A percentile compares a stretch with the other conserved stretches of the same genome.
Conservation (phyloP, 2,888 invertebrate genomes). For the Cantharis flavilabris region DNA sequence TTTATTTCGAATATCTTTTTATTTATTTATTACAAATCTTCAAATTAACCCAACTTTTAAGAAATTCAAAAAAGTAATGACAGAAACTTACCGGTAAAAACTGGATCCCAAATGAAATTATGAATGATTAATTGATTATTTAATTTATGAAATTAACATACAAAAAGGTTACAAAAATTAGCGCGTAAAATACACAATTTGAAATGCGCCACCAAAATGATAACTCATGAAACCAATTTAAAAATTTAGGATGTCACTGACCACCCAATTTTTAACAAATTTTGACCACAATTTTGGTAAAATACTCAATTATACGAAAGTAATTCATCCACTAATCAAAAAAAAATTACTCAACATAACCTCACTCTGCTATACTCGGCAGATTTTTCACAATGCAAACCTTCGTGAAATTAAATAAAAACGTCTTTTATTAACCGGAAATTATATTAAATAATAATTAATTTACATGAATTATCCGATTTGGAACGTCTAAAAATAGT, state of each 20-base stretch:
- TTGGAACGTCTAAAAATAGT: conserved; percentile 11
- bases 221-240: background rate
- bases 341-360: background rate
- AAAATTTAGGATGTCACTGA: background rate
- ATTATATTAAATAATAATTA: background rate
- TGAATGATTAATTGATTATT: background rate
- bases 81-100: background rate
- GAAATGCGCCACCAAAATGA: background rate
- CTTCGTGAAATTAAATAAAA: background rate
- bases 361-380: background rate
- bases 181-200: background rate
- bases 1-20: no score
- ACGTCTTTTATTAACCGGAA: background rate
- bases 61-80: no score
- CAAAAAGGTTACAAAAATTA: background rate
- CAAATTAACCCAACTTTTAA: background rate
- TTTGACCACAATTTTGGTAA: background rate
- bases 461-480: background rate
- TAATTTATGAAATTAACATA: background rate
- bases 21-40: no score
- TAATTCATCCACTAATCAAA: background rate
- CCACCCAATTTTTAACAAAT: background rate
- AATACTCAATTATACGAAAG: no score
- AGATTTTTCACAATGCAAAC: background rate
- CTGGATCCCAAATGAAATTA: background rate